Conservation (phyloP, 2,797 vertebrate species). For the Danio tinwini region DNA sequence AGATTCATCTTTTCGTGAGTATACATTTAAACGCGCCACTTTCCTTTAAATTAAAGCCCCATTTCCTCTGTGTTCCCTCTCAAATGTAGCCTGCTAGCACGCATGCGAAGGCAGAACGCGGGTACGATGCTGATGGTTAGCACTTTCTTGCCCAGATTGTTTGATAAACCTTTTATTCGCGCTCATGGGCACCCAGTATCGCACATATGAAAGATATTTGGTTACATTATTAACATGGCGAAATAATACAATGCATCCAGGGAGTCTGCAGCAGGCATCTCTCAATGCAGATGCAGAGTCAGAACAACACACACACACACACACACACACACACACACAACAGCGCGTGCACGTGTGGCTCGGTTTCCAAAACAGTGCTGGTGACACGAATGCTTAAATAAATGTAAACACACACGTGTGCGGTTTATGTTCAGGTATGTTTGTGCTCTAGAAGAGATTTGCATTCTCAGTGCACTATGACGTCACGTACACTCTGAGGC, state of each 20-base stretch:
- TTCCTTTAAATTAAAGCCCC: neutral
- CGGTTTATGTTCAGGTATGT: neutral
- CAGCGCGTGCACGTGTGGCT: no score
- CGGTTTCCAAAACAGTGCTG: neutral
- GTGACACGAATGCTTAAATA: neutral
- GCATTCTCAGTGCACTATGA: neutral
- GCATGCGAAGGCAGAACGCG: neutral
- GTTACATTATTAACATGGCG: neutral
- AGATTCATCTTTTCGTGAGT: slow-evolving; percentile 27
- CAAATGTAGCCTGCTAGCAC: slow-evolving; percentile 34
- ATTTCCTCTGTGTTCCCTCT: slow-evolving; percentile 21
- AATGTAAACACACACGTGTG: neutral
- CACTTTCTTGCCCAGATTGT: neutral
- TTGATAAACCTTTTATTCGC: neutral
- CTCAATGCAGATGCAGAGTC: slow-evolving; percentile 1
- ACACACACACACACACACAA: neutral
- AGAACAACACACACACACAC: no score
- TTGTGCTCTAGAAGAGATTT: neutral
- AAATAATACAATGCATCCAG: neutral
- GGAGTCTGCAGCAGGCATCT: slow-evolving; percentile 14
- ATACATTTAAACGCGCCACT: neutral
- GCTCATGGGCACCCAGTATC: neutral
- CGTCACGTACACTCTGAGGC: neutral
- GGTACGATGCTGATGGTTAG: neutral
- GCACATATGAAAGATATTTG: no score